phyloP scores from a whole-genome alignment of 2,797 vertebrate species.

The Cirrhinus mrigala region DNA sequence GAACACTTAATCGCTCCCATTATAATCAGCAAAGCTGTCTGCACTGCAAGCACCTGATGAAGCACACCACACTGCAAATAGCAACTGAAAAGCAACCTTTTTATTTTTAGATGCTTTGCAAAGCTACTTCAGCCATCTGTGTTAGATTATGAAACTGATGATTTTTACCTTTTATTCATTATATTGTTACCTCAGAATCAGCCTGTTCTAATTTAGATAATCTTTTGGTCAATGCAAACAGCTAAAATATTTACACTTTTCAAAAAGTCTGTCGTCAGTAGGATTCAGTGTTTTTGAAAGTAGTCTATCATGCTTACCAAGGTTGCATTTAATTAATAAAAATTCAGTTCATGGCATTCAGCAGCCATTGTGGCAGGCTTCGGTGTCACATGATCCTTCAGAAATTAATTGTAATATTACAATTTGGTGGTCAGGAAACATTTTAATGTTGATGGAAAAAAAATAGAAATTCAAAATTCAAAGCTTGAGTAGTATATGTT shows the following conservation, averaged over 20 bases:
- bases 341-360: neutral
- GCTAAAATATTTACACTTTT: neutral
- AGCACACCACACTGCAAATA: neutral
- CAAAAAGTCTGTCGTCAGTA: no score
- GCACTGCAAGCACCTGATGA: conserved; percentile 4
- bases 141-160: neutral
- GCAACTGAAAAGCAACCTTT: neutral
- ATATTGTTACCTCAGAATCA: neutral
- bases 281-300: no score
- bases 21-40: conserved; percentile 7
- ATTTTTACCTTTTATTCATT: neutral
- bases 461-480: neutral
- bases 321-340: neutral
- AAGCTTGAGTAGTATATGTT: no score
- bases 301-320: neutral
- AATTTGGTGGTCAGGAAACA: neutral
- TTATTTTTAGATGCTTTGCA: neutral
- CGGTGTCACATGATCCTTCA: neutral
- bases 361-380: neutral
- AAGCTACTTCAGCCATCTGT: neutral
- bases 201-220: neutral
- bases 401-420: neutral
- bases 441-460: neutral
- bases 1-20: conserved; percentile 16
- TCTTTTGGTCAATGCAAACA: neutral